phyloP scores from a whole-genome alignment of 2,797 vertebrate species.

The Vespertilio murinus region DNA sequence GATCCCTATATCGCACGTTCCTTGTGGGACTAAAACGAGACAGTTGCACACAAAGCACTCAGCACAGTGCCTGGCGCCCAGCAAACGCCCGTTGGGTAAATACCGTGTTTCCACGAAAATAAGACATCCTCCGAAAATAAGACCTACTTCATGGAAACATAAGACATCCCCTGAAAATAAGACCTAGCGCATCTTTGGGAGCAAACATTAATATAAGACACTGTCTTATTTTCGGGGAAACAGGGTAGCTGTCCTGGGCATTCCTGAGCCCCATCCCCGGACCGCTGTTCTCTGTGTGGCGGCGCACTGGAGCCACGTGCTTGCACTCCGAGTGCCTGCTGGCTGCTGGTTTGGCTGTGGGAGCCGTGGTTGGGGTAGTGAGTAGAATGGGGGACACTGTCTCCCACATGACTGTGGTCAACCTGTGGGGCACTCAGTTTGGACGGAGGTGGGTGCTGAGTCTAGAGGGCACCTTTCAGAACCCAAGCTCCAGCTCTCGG shows the following conservation, averaged over 20 bases:
- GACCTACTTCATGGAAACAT: no score
- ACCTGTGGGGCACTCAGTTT: neutral
- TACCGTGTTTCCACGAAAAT: no score
- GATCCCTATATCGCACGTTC: neutral
- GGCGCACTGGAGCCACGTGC: neutral
- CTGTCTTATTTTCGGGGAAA: no score
- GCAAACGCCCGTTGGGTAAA: neutral
- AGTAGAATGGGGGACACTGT: neutral
- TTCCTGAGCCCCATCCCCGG: neutral
- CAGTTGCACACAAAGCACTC: neutral
- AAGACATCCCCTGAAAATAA: no score
- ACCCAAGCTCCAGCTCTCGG: neutral
- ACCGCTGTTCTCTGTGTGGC: neutral
- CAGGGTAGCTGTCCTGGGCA: neutral
- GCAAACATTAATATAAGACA: no score
- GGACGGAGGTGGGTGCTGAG: neutral
- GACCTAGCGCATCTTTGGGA: no score
- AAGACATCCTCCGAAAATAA: no score
- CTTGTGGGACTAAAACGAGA: neutral
- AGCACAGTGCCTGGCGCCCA: neutral
- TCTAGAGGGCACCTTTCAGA: neutral
- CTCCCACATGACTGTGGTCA: neutral
- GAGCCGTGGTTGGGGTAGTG: neutral
- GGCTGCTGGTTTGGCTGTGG: neutral
- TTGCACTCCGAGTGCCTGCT: neutral